Conservation (phyloP, 2,797 vertebrate species). For the Discoglossus pictus region DNA sequence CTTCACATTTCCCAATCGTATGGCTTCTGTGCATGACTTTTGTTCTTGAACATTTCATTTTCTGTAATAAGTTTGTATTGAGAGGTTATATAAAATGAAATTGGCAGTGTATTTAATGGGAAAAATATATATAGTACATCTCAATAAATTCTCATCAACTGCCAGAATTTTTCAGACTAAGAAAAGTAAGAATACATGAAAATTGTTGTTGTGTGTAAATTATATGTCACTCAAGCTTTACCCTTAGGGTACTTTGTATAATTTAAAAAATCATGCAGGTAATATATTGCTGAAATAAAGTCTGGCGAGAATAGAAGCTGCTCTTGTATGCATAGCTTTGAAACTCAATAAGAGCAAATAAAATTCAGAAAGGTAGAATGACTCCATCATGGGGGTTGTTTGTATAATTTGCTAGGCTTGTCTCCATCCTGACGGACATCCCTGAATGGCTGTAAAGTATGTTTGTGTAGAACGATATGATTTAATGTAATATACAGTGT, state of each 20-base stretch:
- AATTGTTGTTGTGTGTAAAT: slow-evolving; percentile 41
- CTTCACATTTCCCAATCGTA: no score
- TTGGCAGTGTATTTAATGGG: no score
- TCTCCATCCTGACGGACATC: slow-evolving; percentile 28
- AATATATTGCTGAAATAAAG: slow-evolving; percentile 39
- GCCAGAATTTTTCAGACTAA: not conserved
- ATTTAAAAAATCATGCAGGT: slow-evolving; percentile 46
- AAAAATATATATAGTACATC: no score
- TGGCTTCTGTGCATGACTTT: no score
- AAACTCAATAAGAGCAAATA: slow-evolving; percentile 44
- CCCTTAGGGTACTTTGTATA: slow-evolving; percentile 45
- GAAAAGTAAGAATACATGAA: slow-evolving; percentile 21
- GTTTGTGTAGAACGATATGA: slow-evolving; percentile 2
- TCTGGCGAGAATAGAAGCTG: slow-evolving; percentile 36
- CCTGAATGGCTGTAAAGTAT: slow-evolving; percentile 25
- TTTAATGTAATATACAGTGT: no score
- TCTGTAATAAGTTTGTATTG: no score
- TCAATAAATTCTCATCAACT: no score
- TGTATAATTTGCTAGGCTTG: slow-evolving; percentile 38
- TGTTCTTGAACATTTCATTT: no score
- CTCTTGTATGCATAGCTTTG: slow-evolving; percentile 45
- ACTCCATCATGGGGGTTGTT: slow-evolving; percentile 13
- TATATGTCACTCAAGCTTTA: slow-evolving; percentile 42
- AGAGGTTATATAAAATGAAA: no score
- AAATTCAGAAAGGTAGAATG: slow-evolving; percentile 28